These are phyloP conservation scores for Sceloporus tristichus DNA, from an alignment of 2,113 vertebrate species.

Conservation along the genomic window DNA sequence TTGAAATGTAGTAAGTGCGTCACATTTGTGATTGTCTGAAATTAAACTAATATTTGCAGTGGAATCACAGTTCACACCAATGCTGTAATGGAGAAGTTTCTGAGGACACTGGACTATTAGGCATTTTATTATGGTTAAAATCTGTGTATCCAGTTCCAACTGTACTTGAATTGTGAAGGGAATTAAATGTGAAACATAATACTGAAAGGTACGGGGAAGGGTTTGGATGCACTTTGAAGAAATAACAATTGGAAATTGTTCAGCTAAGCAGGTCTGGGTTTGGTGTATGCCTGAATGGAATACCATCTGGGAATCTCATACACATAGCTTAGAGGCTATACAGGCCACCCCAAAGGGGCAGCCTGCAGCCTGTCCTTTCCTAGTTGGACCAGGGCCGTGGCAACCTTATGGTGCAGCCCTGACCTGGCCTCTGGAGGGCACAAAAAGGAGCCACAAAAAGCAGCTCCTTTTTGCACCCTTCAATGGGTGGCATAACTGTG, in stretches of 20 bases:
- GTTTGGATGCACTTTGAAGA: neutral
- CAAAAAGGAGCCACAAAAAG: no score
- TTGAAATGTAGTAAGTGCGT: neutral
- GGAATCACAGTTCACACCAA: conserved; percentile 3
- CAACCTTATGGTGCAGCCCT: no score
- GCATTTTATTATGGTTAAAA: neutral
- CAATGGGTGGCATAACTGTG: no score
- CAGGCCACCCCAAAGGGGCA: neutral
- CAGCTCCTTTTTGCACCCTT: no score
- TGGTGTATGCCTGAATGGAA: neutral
- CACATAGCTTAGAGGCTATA: neutral
- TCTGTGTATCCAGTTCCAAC: neutral
- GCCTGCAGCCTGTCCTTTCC: no score
- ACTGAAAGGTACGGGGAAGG: neutral
- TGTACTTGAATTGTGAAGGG: neutral
- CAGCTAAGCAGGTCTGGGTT: no score
- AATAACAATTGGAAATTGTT: neutral
- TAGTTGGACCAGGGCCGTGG: no score
- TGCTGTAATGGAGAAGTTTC: neutral
- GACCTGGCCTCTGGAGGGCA: no score
- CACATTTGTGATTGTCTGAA: neutral
- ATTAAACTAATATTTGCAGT: conserved; percentile 20
- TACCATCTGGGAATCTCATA: neutral
- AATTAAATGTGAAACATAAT: neutral
- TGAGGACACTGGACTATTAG: neutral